Evolutionary conservation across 2,113 vertebrate genomes (phyloP), one percentile per base, ranked within the genome.

Genomic region (Felis chaus): DNA sequence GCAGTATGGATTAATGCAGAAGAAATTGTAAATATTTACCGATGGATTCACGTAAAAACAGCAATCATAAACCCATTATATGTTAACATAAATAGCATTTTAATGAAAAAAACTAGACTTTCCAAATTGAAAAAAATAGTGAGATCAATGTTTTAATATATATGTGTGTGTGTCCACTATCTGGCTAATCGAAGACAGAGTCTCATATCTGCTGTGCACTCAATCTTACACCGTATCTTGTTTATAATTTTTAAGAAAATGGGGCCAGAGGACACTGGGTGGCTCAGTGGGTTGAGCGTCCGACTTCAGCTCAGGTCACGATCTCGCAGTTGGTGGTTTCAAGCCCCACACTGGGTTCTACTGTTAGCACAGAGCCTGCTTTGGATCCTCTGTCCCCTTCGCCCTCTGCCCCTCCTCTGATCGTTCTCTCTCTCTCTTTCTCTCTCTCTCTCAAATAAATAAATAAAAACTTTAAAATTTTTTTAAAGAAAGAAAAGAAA

Each of bases 151-250:
- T 29, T 29, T 74, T 45, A 15, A 45, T 27, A 14, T 27, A 41
- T 2, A 6, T 45, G 39, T 41, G 23, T 74, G 39, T 45, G 39
- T 74, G 71, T 23, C 21, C 23, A 3, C 48, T 8, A 7, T 57
- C 85, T 74, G 33, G 36, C 21, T 36, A 6, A 18, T 1, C 2
- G 57, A 88, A 16, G 69, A 41, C 31, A 55, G 41, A 10, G 3
- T 48, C 25, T 80, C 21, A 3, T 33, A 31, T 9, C 4, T 31
- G 33, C 16, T 31, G 45, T 10, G 12, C 36, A 1, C 1, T 41
- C 13, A 1, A 0, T 21, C 48, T 45, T 27, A 11, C 15, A 19
- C 68, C 14, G 0, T 11, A 18, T 48, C 61, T 18, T 36, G 39
- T 14, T 25, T 48, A 2, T 18, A 2, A 8, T 39, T 63, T 29